Base-by-base conservation (phyloP, 2,888 invertebrate species). In the Diaphora mendica region DNA sequence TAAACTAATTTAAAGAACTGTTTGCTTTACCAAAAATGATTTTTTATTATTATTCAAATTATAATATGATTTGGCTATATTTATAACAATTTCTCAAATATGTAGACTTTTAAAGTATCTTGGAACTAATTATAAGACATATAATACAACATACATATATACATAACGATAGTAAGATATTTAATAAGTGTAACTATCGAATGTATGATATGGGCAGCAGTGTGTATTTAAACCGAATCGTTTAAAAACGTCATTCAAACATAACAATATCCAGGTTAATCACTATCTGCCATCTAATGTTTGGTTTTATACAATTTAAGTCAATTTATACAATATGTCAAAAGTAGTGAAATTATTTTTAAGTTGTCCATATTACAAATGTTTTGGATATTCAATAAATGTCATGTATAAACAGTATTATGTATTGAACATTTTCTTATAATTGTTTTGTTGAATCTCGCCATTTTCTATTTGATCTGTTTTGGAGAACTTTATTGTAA, bases 361-460 rank as follows among this genome's bases (percentile, higher is more conserved):
- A 39, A 39, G 1, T 39, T 15, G 44, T 15, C 15, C 44, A 44
- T 15, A 44, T 44, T 15, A 44, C 13, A 44, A 44, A 15, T 44
- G 44, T 15, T 44, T 44, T 13, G 15, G 15, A 44, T 15, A 8
- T 11, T 11, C 9, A 39, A 39, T 15, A 44, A 44, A 44, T 44
- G 3, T 48, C 4, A 48, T 48, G 26, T 44, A n/a, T 0, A 3
- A 67, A 17, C 44, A 67, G 26, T 44, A 67, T 30, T 67, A 30
- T 26, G 39, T 42, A 67, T 30, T 30, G 26, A 66, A 30, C 17
- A 26, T 67, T 9, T 26, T 30, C 20, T 44, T 3, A 9, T 65
- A 51, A 23, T 68, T 23, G 48, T 55, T 55, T 26, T n/a, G 17
- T 51, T 68, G n/a, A 33, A 39, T 68, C 23, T 68, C 51, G n/a